Evolutionary conservation across 1,140 invertebrate species (phyloP).

Genomic region (Trialeurodes vaporariorum): DNA sequence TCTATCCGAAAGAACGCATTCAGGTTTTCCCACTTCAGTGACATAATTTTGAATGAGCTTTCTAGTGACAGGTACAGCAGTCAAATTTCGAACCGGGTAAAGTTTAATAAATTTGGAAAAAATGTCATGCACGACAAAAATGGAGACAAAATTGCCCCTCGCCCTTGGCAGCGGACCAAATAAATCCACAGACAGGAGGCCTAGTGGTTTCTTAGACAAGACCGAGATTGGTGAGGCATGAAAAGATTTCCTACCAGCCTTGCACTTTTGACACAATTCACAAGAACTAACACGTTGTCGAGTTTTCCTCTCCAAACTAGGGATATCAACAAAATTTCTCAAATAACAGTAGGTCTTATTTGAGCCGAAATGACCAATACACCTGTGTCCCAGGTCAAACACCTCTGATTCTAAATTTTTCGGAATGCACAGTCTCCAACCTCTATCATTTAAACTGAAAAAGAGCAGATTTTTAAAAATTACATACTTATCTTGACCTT

Average conservation of each 20-base stretch:
- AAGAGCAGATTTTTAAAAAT: too few species aligned
- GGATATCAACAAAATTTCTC: background rate
- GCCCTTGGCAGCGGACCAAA: background rate
- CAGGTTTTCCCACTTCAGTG: conserved; percentile 2
- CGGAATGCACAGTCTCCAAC: background rate
- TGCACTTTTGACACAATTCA: background rate
- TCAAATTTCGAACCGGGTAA: background rate
- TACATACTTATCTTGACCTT: too few species aligned
- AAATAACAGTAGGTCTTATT: background rate
- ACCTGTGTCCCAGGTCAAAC: background rate
- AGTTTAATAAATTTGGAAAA: background rate
- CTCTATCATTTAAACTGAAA: background rate
- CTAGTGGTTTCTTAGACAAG: background rate
- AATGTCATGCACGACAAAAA: background rate
- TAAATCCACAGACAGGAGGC: background rate
- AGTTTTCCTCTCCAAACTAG: background rate
- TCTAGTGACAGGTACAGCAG: background rate
- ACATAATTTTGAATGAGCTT: background rate
- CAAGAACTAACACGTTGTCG: background rate
- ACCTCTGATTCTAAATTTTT: background rate
- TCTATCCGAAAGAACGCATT: background rate
- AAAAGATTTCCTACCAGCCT: background rate
- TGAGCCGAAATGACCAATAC: background rate
- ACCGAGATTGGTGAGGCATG: background rate
- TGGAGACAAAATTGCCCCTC: background rate